Conservation (phyloP, 1,140 invertebrate species). For the Sesamia nonagrioides region DNA sequence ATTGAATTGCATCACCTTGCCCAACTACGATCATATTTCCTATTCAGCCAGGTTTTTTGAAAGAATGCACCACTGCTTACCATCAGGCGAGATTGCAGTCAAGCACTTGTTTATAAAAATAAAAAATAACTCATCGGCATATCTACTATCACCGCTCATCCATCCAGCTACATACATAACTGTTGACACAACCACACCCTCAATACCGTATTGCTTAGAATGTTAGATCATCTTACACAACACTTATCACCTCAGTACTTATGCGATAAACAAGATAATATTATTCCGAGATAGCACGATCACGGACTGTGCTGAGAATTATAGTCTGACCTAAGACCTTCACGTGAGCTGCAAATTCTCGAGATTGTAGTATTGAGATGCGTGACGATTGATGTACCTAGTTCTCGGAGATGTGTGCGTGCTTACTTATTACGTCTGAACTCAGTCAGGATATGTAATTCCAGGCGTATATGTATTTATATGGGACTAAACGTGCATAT, state of each 20-base stretch:
- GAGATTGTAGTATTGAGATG: slow-evolving; percentile 10
- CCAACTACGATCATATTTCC: too few relatives aligned
- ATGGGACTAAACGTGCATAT: too few relatives aligned
- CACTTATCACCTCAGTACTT: slow-evolving; percentile 32
- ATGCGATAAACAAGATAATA: slow-evolving; percentile 22
- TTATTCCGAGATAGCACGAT: slow-evolving; percentile 24
- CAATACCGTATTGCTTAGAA: slow-evolving; percentile 10
- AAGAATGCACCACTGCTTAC: too few relatives aligned
- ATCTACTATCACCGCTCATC: neutral
- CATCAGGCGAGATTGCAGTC: too few relatives aligned
- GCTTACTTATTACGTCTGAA: neutral
- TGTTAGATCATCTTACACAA: slow-evolving; percentile 35
- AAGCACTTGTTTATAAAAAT: too few relatives aligned
- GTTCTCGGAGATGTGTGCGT: neutral
- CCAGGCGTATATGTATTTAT: too few relatives aligned
- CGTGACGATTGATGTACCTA: slow-evolving; percentile 18
- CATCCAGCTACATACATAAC: slow-evolving; percentile 9
- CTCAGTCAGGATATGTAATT: too few relatives aligned
- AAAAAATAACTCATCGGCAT: neutral
- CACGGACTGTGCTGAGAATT: slow-evolving; percentile 20
- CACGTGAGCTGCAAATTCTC: slow-evolving; percentile 24
- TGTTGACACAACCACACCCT: slow-evolving; percentile 11
- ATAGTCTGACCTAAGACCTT: slow-evolving; percentile 27
- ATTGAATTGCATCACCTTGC: too few relatives aligned
- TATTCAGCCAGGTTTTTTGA: too few relatives aligned